A percentile compares a stretch with the other conserved stretches of the same genome.
These are phyloP conservation scores for cattle (Bos taurus) DNA, from an alignment of 2,113 vertebrate species.

Conservation along the genomic window ARS-UCD2.0 NC_037335.1:109039001-109039500, in stretches of 20 bases:
- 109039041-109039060: background rate
- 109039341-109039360: background rate
- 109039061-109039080: background rate
- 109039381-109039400: conserved; percentile 28
- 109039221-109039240: background rate
- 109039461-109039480: background rate
- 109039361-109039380: background rate
- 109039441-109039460: background rate
- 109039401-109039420: background rate
- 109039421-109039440: background rate
- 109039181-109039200: background rate
- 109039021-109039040: background rate
- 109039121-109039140: background rate
- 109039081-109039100: too few species aligned
- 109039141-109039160: background rate
- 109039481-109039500: background rate
- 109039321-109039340: background rate
- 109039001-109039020: background rate
- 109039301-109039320: background rate
- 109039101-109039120: background rate
- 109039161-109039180: background rate
- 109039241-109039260: too few species aligned
- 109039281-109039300: fast-evolving
- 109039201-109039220: background rate
- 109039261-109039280: background rate